These are phyloP conservation scores for Etia nguti DNA, from an alignment of 2,113 vertebrate species.

Conservation along the genomic window DNA sequence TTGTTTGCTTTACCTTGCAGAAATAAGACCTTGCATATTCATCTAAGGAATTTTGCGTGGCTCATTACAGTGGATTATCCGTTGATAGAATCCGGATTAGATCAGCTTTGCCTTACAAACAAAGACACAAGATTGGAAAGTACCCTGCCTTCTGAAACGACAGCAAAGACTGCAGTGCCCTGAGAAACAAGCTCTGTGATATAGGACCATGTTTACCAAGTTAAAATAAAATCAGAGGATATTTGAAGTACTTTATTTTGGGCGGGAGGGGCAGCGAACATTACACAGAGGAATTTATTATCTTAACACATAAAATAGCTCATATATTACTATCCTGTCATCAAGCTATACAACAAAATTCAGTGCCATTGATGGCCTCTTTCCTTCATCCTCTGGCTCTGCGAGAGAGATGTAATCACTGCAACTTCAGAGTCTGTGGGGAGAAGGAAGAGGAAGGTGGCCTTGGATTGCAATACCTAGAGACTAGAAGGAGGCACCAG, in stretches of 20 bases:
- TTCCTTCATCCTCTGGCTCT: background rate
- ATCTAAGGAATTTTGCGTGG: slow-evolving; percentile 61
- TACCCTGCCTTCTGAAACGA: slow-evolving; percentile 2
- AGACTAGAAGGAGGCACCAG: slow-evolving; percentile 34
- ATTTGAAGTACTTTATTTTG: background rate
- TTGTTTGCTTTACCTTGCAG: slow-evolving; percentile 73
- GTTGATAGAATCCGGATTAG: slow-evolving; percentile 65
- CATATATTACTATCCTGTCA: background rate
- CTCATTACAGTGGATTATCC: slow-evolving; percentile 71
- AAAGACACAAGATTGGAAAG: slow-evolving; percentile 12
- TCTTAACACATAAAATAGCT: background rate
- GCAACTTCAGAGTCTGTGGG: slow-evolving; percentile 11
- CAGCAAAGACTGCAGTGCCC: background rate
- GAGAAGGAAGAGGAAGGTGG: slow-evolving; percentile 14
- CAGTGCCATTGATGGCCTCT: background rate
- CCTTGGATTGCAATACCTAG: slow-evolving; percentile 50
- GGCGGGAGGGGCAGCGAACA: background rate
- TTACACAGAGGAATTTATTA: background rate
- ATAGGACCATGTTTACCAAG: background rate
- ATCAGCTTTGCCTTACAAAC: slow-evolving; percentile 52
- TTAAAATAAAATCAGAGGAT: background rate
- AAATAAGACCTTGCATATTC: slow-evolving; percentile 65
- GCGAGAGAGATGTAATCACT: slow-evolving; percentile 62
- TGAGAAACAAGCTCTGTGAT: background rate
- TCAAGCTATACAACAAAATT: background rate